Base-by-base conservation (phyloP, 2,113 vertebrate genomes). In the Diglossa brunneiventris region DNA sequence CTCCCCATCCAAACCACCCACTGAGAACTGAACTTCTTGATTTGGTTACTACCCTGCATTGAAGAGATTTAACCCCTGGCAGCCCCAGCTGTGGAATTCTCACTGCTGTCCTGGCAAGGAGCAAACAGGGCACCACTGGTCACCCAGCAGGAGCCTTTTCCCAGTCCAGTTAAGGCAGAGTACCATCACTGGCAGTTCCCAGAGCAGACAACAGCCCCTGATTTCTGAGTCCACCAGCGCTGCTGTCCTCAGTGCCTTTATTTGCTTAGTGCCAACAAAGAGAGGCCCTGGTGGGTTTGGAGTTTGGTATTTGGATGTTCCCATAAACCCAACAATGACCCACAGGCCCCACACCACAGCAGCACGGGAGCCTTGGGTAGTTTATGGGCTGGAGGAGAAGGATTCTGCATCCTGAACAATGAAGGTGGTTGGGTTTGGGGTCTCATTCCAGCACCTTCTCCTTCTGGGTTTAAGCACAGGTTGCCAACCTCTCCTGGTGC, bases 101-200 rank as follows among this genome's bases (percentile, higher is more conserved):
- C 9, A 50, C 64, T 86, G 92, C 92, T 52, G n/a, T 42, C 78
- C 83, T 49, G 78, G 75, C 75, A 61, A 41, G 13, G 67, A 76
- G 82, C 93, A 77, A 46, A 46, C 0, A 4, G 66, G 70, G 88
- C 9, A 64, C 37, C 61, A 27, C 22, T 2, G 10, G 24, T 23
- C 53, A 61, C 58, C 31, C 74, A 52, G 22, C 66, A 52, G 3
- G 11, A 62, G 83, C 77, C 85, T 89, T 42, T 90, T 75, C 90
- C 94, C 95, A 89, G 4, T 59, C 74, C 76, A 55, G 56, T 72
- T 78, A 81, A 92, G 96, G 89, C 86, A 83, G 66, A 82, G 28
- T 33, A 90, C 90, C 31, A 9, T 16, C 49, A 15, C 85, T 15
- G 2, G 80, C 85, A 39, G 6, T 8, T 52, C 19, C 53, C 69